Evolutionary conservation across 1,140 invertebrate species (phyloP).

Genomic region (Antheraea mylitta): DNA sequence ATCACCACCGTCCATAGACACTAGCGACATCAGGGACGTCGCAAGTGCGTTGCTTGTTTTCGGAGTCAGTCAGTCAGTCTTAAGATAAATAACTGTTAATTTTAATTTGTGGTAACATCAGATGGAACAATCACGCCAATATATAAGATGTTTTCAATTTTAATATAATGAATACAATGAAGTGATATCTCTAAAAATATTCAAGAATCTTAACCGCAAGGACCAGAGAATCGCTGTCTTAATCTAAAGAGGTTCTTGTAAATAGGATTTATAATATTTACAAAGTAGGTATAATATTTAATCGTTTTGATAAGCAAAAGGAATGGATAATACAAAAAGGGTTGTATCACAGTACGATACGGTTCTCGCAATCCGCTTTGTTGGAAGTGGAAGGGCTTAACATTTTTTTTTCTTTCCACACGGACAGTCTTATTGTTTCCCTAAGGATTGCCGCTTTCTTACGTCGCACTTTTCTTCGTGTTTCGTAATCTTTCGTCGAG

Average conservation of each 20-base stretch:
- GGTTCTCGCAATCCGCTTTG: background rate
- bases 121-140: no score
- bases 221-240: background rate
- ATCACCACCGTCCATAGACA: no score
- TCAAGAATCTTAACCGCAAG: background rate
- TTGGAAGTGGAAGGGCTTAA: background rate
- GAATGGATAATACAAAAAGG: background rate
- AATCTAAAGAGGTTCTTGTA: background rate
- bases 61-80: no score
- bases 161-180: no score
- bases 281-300: background rate
- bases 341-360: slow-evolving; percentile 2
- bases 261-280: background rate
- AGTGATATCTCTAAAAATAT: no score
- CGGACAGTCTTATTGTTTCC: slow-evolving; percentile 3
- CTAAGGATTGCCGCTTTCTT: background rate
- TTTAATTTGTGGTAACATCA: no score
- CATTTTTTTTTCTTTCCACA: slow-evolving; percentile 1
- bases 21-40: no score
- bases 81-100: no score
- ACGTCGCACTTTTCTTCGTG: background rate
- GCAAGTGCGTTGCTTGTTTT: no score
- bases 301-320: background rate
- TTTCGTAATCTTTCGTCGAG: background rate
- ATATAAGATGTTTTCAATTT: no score